Evolutionary conservation across 2,888 invertebrate species (phyloP), one percentile per base, ranked within the genome.

Genomic region (Drosophila mimetica): DNA sequence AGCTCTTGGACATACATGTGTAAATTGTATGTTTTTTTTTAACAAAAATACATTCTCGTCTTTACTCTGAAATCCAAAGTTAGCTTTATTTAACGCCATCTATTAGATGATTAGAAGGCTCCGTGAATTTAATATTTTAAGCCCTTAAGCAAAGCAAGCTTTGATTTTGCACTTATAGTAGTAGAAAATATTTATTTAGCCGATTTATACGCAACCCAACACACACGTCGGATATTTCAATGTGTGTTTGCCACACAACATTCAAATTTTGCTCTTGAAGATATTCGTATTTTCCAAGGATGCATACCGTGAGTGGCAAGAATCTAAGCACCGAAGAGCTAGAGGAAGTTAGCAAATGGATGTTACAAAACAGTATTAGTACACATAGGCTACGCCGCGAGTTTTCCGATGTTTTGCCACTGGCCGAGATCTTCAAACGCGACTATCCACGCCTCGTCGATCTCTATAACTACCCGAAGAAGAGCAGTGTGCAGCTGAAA

Each of bases 371-470:
- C 4, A 53, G 74, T 1, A 63, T 89, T 1, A 59, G 74, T 20
- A 20, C 55, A 0, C n/a, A 51, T 0, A 71, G 74, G 13, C 93
- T 96, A 22, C 93, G 94, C 47, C 93, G 96, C 71, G 96, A 96
- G 87, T 96, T 96, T 90, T 94, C 96, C 11, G 96, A 96, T 91
- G 96, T 94, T 1, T 28, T 78, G n/a, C 80, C 87, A 0, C 14
- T 96, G 86, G 96, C 96, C 0, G 96, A 96, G 91, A 93, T 96
- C 44, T 90, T 96, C 9, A 94, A 94, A 86, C 92, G 93, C 7
- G 94, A 95, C 86, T 95, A 95, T 88, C 96, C 96, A 0, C 95
- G 95, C 77, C 82, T 94, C 48, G 95, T 97, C 11, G 96, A 96
- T 47, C 91, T 96, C 87, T 96, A 96, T 90, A 96, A 96, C 92